A percentile compares a stretch with the other conserved stretches of the same genome.
phyloP scores from a whole-genome alignment of 2,113 vertebrate genomes.

The Zosterops borbonicus region DNA sequence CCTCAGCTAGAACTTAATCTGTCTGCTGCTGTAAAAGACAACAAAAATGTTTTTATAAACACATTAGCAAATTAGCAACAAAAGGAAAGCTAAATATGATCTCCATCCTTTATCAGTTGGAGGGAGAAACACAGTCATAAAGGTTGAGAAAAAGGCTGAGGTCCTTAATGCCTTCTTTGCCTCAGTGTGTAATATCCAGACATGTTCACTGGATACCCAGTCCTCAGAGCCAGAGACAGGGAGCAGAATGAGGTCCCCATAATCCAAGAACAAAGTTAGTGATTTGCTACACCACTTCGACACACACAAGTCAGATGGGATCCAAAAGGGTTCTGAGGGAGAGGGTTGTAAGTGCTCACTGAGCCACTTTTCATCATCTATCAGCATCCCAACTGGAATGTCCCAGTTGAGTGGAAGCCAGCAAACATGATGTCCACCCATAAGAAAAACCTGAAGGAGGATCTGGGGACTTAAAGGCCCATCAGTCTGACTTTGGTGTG shows the following conservation, averaged over 20 bases:
- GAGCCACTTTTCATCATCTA: neutral
- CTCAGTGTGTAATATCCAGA: neutral
- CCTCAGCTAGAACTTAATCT: neutral
- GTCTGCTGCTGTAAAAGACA: neutral
- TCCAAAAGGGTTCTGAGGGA: neutral
- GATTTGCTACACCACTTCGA: neutral
- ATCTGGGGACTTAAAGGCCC: neutral
- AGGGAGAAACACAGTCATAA: neutral
- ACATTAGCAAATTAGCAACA: neutral
- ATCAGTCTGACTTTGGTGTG: too few species aligned
- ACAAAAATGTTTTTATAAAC: neutral
- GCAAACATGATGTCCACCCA: accelerated
- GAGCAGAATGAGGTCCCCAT: neutral
- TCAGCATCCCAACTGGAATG: neutral
- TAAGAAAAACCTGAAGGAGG: neutral
- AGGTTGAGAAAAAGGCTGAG: neutral
- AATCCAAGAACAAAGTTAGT: neutral
- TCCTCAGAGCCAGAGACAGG: neutral
- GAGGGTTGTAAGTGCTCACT: neutral
- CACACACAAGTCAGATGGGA: neutral
- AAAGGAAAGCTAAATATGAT: neutral
- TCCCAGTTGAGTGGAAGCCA: neutral
- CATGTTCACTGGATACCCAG: neutral
- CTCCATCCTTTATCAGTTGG: neutral
- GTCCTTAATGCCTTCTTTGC: neutral